Percentiles rank a stretch among this genome's conserved stretches.
Evolutionary conservation across 1,140 invertebrate genomes (phyloP).

Genomic region (Chrysomallon squamiferum): DNA sequence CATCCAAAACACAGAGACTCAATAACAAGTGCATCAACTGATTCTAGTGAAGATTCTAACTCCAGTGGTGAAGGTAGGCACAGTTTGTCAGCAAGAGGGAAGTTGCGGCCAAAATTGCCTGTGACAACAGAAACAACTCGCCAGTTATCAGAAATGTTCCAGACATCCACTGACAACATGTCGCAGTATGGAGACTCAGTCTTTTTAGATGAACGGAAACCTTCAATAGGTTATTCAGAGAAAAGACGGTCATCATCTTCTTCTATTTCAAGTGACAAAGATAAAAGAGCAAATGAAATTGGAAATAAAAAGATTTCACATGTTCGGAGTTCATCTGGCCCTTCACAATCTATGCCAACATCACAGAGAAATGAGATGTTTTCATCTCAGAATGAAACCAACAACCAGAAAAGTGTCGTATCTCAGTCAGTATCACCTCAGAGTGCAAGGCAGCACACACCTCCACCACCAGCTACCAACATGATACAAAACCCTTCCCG

Average conservation of each 20-base stretch:
- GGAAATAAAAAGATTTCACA: background rate
- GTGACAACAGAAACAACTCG: conserved; percentile 57
- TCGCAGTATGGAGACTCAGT: conserved; percentile 30
- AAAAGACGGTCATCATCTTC: conserved; percentile 44
- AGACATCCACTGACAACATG: conserved; percentile 39
- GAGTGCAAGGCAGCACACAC: conserved; percentile 7
- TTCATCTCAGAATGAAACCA: conserved; percentile 3
- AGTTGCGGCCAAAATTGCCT: conserved; percentile 51
- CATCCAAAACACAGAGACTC: conserved; percentile 49
- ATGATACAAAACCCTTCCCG: too few relatives aligned
- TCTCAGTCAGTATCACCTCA: background rate
- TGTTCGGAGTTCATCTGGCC: conserved; percentile 6
- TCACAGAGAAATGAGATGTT: conserved; percentile 11
- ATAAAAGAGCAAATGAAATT: conserved; percentile 14
- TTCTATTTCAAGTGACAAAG: conserved; percentile 27
- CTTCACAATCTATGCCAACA: conserved; percentile 5
- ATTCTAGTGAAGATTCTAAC: conserved; percentile 55
- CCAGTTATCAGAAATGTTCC: conserved; percentile 56
- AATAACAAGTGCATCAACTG: conserved; percentile 57
- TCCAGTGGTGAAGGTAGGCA: conserved; percentile 51
- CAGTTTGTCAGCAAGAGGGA: conserved; percentile 34
- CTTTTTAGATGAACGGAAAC: conserved; percentile 37
- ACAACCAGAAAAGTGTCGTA: conserved; percentile 11
- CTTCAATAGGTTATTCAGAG: conserved; percentile 27
- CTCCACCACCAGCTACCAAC: conserved; percentile 8